Evolutionary conservation across 2,797 vertebrate species (phyloP).

Genomic region (Amazonetta brasiliensis): DNA sequence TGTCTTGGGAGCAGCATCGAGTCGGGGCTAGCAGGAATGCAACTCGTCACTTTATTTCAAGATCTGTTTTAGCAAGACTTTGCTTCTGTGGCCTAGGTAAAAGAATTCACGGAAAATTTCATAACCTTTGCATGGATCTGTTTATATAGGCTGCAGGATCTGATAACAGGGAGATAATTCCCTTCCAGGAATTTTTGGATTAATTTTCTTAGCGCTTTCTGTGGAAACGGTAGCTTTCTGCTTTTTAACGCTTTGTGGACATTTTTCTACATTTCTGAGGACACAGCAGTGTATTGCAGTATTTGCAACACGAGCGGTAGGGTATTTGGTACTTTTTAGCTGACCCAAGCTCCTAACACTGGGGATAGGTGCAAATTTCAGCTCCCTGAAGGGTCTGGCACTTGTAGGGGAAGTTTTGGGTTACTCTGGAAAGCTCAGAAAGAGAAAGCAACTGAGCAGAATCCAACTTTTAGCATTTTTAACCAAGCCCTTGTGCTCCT

Average conservation of each 20-base stretch:
- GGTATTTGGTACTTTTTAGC: not conserved
- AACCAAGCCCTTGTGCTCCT: not conserved
- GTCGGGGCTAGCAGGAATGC: not conserved
- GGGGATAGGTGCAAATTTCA: not conserved
- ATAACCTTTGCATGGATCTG: not conserved
- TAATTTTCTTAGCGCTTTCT: not conserved
- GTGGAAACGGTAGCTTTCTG: not conserved
- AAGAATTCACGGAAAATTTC: not conserved
- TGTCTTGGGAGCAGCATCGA: not conserved
- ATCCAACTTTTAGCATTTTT: not conserved
- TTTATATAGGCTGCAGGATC: not conserved
- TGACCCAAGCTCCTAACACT: not conserved
- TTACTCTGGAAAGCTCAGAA: not conserved
- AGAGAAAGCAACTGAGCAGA: not conserved
- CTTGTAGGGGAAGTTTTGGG: not conserved
- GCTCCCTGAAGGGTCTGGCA: not conserved
- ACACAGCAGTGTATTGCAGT: not conserved
- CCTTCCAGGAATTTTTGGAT: conserved; percentile 18
- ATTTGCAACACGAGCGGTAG: accelerated
- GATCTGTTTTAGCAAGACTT: not conserved
- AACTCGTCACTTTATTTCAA: not conserved
- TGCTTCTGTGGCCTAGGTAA: not conserved
- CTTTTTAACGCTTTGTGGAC: not conserved
- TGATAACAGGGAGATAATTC: not conserved
- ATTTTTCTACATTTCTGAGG: not conserved